Evolutionary conservation across 2,113 vertebrate genomes (phyloP).

Genomic region (Podarcis raffonei): DNA sequence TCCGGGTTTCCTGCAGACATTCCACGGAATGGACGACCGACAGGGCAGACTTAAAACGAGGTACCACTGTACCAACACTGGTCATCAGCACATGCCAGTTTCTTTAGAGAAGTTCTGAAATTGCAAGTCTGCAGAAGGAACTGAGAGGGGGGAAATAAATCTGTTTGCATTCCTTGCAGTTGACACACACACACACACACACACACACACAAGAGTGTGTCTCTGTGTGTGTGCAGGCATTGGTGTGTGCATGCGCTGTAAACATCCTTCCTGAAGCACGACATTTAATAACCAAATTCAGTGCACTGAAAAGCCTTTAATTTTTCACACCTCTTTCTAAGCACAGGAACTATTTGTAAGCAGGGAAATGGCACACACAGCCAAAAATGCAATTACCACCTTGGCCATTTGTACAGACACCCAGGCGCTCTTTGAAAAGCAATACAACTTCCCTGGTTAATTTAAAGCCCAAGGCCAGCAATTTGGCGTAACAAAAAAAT

Average conservation of each 20-base stretch:
- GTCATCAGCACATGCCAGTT: background rate
- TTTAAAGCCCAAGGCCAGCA: slow-evolving; percentile 3
- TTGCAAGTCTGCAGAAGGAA: background rate
- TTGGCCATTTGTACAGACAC: background rate
- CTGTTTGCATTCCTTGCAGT: slow-evolving; percentile 11
- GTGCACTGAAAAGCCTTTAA: background rate
- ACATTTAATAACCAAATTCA: slow-evolving; percentile 29
- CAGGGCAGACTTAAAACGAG: too few species aligned
- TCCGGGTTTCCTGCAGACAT: too few species aligned
- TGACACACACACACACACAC: background rate
- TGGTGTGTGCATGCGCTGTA: slow-evolving; percentile 13
- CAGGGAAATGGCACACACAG: slow-evolving; percentile 6
- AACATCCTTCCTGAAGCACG: slow-evolving; percentile 32
- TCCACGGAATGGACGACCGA: too few species aligned
- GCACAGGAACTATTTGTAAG: background rate
- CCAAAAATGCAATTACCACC: slow-evolving; percentile 24
- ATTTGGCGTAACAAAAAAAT: background rate
- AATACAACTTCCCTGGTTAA: background rate
- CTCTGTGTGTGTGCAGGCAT: background rate
- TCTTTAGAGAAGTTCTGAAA: accelerated
- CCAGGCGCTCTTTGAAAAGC: background rate
- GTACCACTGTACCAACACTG: too few species aligned
- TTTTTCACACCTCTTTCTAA: slow-evolving; percentile 31
- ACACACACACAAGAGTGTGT: background rate
- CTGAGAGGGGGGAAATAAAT: background rate